These are phyloP conservation scores for Scalopus aquaticus DNA, from an alignment of 2,113 vertebrate genomes.

Conservation along the genomic window DNA sequence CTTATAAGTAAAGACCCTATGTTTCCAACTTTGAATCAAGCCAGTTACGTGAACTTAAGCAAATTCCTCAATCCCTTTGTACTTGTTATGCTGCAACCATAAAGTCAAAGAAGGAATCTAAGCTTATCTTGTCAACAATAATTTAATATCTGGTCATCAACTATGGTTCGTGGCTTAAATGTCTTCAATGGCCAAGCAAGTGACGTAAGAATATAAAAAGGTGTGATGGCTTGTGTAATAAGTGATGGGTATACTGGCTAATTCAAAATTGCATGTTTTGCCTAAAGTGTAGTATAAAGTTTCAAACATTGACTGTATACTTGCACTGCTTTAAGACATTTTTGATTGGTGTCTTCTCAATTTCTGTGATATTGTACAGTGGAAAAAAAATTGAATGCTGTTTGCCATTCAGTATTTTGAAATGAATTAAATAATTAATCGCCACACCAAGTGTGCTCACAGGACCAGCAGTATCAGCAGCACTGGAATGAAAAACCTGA, in stretches of 20 bases:
- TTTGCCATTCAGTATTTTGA: background rate
- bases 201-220: background rate
- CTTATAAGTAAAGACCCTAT: background rate
- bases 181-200: background rate
- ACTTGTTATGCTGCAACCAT: background rate
- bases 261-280: background rate
- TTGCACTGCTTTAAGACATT: background rate
- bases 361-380: background rate
- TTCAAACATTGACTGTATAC: background rate
- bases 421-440: background rate
- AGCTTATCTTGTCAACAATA: background rate
- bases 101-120: background rate
- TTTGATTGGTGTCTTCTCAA: background rate
- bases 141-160: background rate
- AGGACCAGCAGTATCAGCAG: background rate
- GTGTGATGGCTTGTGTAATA: background rate
- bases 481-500: background rate
- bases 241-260: background rate
- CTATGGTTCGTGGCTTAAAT: background rate
- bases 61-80: background rate
- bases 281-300: background rate
- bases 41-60: background rate
- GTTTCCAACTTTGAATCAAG: background rate
- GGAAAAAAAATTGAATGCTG: background rate
- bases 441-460: fast-evolving